Evolutionary conservation across 2,113 vertebrate genomes (phyloP).

Genomic region (Trachemys scripta): DNA sequence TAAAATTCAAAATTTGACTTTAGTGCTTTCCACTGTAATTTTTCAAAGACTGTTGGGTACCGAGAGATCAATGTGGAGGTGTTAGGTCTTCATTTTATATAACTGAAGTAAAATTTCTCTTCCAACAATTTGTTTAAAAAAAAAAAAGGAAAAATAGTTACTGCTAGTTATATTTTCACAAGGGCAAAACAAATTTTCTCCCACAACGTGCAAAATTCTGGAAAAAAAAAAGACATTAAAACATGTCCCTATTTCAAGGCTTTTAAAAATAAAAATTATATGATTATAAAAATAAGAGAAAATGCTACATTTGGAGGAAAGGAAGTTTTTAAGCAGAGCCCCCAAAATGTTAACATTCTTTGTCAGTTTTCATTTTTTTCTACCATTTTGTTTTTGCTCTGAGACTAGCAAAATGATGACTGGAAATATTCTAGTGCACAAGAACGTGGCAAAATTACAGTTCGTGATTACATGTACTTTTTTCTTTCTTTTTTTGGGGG

Average conservation of each 20-base stretch:
- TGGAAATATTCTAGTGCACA: neutral
- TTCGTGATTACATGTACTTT: neutral
- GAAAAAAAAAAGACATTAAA: constrained; percentile 39
- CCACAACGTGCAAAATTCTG: constrained; percentile 15
- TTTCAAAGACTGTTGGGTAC: neutral
- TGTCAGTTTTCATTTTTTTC: constrained; percentile 8
- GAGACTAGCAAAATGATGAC: neutral
- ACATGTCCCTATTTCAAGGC: constrained; percentile 24
- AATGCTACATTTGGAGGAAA: neutral
- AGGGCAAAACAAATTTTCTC: constrained; percentile 44
- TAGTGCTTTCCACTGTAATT: neutral
- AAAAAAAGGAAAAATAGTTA: constrained; percentile 53
- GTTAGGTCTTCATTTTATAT: neutral
- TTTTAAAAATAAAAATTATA: neutral
- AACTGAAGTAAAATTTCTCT: neutral
- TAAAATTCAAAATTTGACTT: neutral
- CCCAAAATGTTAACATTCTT: neutral
- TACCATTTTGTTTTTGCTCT: constrained; percentile 1
- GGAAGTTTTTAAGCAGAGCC: neutral
- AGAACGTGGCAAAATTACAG: neutral
- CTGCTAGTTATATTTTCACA: constrained; percentile 51
- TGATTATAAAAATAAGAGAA: neutral
- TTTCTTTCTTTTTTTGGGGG: neutral
- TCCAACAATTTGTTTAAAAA: neutral
- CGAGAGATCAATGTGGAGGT: neutral